These are phyloP conservation scores for Pardalotus punctatus DNA, from an alignment of 2,113 vertebrate species.

Conservation along the genomic window DNA sequence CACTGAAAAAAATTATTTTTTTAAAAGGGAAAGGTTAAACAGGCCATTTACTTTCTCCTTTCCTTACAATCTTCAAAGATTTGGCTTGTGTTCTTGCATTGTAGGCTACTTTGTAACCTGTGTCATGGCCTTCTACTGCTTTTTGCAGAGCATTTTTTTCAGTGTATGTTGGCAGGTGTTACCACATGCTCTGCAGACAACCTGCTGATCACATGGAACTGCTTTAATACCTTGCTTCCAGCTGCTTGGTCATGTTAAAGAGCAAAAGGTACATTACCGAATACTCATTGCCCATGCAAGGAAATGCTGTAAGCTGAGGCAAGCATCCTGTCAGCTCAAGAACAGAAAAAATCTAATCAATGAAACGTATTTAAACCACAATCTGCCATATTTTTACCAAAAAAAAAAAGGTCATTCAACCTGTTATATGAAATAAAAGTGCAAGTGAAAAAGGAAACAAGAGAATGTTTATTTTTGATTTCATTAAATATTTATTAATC, in stretches of 20 bases:
- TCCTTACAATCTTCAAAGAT: background rate
- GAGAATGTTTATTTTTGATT: background rate
- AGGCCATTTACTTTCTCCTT: background rate
- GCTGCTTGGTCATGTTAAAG: background rate
- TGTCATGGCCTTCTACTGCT: background rate
- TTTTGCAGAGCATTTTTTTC: background rate
- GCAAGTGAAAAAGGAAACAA: background rate
- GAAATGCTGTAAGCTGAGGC: background rate
- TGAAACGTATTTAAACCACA: background rate
- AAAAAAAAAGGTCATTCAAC: background rate
- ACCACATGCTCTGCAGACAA: background rate
- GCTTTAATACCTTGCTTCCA: constrained; percentile 1
- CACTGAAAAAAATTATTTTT: background rate
- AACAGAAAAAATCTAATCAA: background rate
- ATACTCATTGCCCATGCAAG: background rate
- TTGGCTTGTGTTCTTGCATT: background rate
- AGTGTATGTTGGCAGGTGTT: background rate
- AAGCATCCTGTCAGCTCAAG: background rate
- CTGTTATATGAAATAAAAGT: background rate
- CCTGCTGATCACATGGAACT: background rate
- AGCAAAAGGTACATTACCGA: background rate
- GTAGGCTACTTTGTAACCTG: background rate
- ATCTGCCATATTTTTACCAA: background rate
- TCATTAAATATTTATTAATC: background rate
- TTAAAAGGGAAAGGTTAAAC: background rate